Percentiles rank a stretch among this genome's conserved stretches.
phyloP scores from a whole-genome alignment of 2,797 vertebrate species.

The Danio albolineatus region DNA sequence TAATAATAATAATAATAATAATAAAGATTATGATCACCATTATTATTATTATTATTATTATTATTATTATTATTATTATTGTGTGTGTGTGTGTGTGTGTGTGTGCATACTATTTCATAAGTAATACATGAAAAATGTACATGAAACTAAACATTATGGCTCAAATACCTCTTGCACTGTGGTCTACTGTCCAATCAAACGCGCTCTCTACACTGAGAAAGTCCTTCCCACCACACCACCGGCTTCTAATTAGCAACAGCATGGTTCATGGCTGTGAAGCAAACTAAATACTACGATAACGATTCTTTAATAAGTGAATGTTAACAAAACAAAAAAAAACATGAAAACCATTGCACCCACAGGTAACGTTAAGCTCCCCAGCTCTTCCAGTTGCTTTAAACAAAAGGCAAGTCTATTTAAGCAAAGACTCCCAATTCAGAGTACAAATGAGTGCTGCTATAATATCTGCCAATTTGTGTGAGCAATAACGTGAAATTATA shows the following conservation, averaged over 20 bases:
- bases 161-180: too few relatives aligned
- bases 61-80: too few relatives aligned
- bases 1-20: too few relatives aligned
- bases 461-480: constrained; percentile 48
- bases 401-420: constrained; percentile 21
- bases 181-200: not conserved
- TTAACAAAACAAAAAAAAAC: not conserved
- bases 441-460: constrained; percentile 30
- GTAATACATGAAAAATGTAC: too few relatives aligned
- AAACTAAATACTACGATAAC: not conserved
- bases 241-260: not conserved
- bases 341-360: not conserved
- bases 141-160: too few relatives aligned
- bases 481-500: constrained; percentile 51
- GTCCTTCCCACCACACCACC: not conserved
- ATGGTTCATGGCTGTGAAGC: not conserved
- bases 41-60: too few relatives aligned
- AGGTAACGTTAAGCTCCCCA: not conserved
- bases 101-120: too few relatives aligned
- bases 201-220: not conserved
- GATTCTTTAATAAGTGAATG: not conserved
- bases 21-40: too few relatives aligned
- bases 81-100: too few relatives aligned
- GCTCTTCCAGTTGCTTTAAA: constrained; percentile 13
- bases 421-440: constrained; percentile 3